Conservation (phyloP, 2,888 invertebrate species). For the Brachyopa scutellaris region DNA sequence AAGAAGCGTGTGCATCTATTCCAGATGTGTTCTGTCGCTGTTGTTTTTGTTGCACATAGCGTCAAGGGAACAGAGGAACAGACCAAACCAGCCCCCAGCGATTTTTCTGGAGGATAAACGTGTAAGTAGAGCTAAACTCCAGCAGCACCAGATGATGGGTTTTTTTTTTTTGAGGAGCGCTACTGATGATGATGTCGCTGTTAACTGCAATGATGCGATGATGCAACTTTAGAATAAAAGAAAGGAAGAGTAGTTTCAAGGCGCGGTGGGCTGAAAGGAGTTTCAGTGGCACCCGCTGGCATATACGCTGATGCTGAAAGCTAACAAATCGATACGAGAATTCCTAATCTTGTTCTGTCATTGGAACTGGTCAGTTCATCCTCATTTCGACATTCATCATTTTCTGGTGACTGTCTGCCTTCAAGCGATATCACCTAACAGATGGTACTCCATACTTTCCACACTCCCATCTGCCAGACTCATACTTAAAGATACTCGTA, state of each 20-base stretch:
- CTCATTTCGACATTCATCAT: slow-evolving; percentile 9
- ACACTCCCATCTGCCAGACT: no score
- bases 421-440: slow-evolving; percentile 14
- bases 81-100: slow-evolving; percentile 53
- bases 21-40: slow-evolving; percentile 72
- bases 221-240: slow-evolving; percentile 69
- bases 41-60: no score
- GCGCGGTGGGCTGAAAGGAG: neutral
- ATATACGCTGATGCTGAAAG: neutral
- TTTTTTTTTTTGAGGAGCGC: slow-evolving; percentile 5
- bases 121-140: slow-evolving; percentile 45
- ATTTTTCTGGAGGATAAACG: slow-evolving; percentile 48
- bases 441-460: slow-evolving; percentile 16
- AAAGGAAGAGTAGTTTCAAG: slow-evolving; percentile 67
- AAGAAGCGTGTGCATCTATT: slow-evolving; percentile 65
- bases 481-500: slow-evolving; percentile 11
- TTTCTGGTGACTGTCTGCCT: slow-evolving; percentile 28
- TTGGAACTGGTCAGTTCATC: neutral
- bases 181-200: slow-evolving; percentile 67
- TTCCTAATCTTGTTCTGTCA: no score
- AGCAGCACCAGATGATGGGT: slow-evolving; percentile 28
- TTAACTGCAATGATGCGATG: slow-evolving; percentile 66
- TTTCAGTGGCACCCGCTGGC: neutral
- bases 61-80: slow-evolving; percentile 34
- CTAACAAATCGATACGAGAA: neutral